Evolutionary conservation across 2,113 vertebrate species (phyloP).

Genomic region (Dissostichus mawsoni): DNA sequence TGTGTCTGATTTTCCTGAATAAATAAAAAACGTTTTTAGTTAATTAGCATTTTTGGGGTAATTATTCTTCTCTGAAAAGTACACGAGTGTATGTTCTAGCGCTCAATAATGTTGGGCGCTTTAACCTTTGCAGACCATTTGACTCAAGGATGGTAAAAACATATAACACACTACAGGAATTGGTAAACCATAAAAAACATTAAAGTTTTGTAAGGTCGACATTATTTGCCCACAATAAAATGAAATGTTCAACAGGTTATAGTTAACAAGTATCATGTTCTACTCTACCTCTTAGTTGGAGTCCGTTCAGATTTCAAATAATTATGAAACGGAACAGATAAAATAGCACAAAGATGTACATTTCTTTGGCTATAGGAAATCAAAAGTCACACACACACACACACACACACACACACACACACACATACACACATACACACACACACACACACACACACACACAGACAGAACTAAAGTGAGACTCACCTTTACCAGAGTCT

Average conservation of each 20-base stretch:
- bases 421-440: too few species aligned
- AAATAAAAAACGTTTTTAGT: not conserved
- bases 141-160: too few species aligned
- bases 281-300: not conserved
- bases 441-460: not conserved
- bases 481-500: not conserved
- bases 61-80: not conserved
- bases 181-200: too few species aligned
- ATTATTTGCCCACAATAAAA: too few species aligned
- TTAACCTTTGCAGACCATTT: too few species aligned
- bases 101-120: not conserved
- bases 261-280: not conserved
- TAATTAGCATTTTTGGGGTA: not conserved
- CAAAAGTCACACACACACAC: not conserved
- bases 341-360: not conserved
- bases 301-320: not conserved
- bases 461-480: not conserved
- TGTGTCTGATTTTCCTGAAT: not conserved
- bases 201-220: too few species aligned
- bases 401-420: not conserved
- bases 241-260: not conserved
- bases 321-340: not conserved
- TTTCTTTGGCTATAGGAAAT: not conserved
- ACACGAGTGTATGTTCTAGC: not conserved
- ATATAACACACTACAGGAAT: too few species aligned